Base-by-base conservation (phyloP, 2,113 vertebrate species). In the Cottus gobio region DNA sequence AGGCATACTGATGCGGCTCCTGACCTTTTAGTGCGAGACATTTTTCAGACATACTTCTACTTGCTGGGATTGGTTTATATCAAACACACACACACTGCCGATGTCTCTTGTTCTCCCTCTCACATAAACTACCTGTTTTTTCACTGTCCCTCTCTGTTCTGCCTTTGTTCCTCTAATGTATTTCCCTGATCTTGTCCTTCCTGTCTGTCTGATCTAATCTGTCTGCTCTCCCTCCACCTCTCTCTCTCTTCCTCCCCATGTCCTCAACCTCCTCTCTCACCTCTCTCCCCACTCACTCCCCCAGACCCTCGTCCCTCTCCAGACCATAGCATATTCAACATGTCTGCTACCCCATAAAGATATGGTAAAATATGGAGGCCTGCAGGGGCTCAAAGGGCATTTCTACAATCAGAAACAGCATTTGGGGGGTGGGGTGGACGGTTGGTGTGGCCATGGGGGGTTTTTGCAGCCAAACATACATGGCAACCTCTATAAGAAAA, bases 301-400 rank as follows among this genome's bases (percentile, higher is more conserved):
- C 11, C 16, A 57, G 44, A 76, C 70, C 54, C 48, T 42, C 3
- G 16, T 34, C 54, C 57, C 57, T 56, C 60, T 68, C 18, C 65
- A 77, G 28, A 79, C 74, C 67, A 36, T 16, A 64, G 30, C 77
- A 65, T 69, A 86, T 83, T 90, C 87, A 87, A 87, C 91, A 78
- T 0, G 71, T 85, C 88, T 74, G 77, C 76, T 11, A 5, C 18
- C 36, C 76, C 48, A 37, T 78, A 91, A 92, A 80, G 71, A 90
- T 85, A 93, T 92, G 92, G 82, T 91, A 91, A 92, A 93, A 91
- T 91, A 93, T 92, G 92, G 90, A 90, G 80, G 86, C 84, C 89
- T 85, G 81, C 78, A 77, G 88, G 68, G 81, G 71, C 79, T 83
- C 68, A 90, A 80, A 89, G 85, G 85, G 65, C 85, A 90, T 75